A percentile compares a stretch with the other conserved stretches of the same genome.
Conservation (phyloP, 1,140 invertebrate genomes). For the Drosophila melanogaster region DNA sequence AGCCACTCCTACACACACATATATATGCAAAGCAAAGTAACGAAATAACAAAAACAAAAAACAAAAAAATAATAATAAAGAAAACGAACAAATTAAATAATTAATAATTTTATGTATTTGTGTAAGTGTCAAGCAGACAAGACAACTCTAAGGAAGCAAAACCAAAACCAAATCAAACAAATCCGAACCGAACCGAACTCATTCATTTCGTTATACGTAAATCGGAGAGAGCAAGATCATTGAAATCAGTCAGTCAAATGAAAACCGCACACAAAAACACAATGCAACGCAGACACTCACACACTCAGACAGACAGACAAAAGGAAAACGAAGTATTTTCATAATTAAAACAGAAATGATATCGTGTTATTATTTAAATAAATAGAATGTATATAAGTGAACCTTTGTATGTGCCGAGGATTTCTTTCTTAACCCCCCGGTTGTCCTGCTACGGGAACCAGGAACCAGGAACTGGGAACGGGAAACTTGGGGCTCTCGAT, state of each 20-base stretch:
- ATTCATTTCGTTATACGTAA: conserved; percentile 30
- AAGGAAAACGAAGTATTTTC: conserved; percentile 72
- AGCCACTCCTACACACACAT: conserved; percentile 13
- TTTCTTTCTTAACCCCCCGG: conserved; percentile 45
- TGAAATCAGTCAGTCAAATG: conserved; percentile 1
- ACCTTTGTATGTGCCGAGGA: conserved; percentile 54
- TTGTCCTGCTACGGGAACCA: conserved; percentile 1
- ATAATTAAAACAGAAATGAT: conserved; percentile 63
- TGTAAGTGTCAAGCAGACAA: conserved; percentile 62
- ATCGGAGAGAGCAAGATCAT: conserved; percentile 19
- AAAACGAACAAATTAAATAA: conserved; percentile 38
- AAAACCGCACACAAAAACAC: neutral
- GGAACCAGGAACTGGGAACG: neutral
- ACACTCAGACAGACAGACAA: conserved; percentile 40
- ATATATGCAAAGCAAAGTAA: conserved; percentile 30
- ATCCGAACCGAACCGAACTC: conserved; percentile 6
- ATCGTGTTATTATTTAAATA: conserved; percentile 85
- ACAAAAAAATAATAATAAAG: conserved; percentile 14
- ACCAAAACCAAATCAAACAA: conserved; percentile 10
- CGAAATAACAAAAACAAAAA: neutral
- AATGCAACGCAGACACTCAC: conserved; percentile 8
- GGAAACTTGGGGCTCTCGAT: neutral
- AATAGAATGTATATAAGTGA: conserved; percentile 84
- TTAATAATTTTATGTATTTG: conserved; percentile 53
- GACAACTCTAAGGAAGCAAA: conserved; percentile 27